Evolutionary conservation across 2,888 invertebrate species (phyloP).

Genomic region (Strigamia crassipes): DNA sequence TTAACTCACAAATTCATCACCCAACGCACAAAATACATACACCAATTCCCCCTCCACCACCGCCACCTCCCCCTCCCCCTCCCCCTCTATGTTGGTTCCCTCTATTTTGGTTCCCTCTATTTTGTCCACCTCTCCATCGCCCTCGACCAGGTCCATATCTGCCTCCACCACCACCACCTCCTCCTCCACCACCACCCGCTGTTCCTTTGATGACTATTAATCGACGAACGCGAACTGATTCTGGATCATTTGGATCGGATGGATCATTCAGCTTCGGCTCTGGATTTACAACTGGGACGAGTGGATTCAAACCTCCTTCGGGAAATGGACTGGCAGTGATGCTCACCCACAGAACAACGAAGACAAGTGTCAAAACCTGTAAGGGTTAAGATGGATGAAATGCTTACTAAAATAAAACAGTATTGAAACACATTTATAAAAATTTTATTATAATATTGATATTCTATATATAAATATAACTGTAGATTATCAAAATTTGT

Average conservation of each 20-base stretch:
- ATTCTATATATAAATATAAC: no score
- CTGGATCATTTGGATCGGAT: not conserved
- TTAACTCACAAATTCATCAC: not conserved
- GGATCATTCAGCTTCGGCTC: not conserved
- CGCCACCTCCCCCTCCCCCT: not conserved
- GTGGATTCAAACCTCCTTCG: not conserved
- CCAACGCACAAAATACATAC: not conserved
- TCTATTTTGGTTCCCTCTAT: not conserved
- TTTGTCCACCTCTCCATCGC: not conserved
- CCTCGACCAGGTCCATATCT: slow-evolving; percentile 7
- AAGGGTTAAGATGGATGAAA: not conserved
- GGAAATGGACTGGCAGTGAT: not conserved
- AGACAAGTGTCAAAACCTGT: not conserved
- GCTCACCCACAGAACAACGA: not conserved
- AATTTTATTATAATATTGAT: no score
- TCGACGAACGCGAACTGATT: not conserved
- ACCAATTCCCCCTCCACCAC: not conserved
- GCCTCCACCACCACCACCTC: not conserved
- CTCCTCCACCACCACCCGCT: not conserved
- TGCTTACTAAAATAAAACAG: not conserved
- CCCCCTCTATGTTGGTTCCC: no score
- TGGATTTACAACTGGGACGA: not conserved
- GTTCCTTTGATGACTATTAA: not conserved
- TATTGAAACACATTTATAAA: no score
- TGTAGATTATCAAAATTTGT: no score